Evolutionary conservation across 92 coral and sea anemone species (phyloP), one percentile per base, ranked within the genome.

Genomic region (Chrysogorgia sp.): DNA sequence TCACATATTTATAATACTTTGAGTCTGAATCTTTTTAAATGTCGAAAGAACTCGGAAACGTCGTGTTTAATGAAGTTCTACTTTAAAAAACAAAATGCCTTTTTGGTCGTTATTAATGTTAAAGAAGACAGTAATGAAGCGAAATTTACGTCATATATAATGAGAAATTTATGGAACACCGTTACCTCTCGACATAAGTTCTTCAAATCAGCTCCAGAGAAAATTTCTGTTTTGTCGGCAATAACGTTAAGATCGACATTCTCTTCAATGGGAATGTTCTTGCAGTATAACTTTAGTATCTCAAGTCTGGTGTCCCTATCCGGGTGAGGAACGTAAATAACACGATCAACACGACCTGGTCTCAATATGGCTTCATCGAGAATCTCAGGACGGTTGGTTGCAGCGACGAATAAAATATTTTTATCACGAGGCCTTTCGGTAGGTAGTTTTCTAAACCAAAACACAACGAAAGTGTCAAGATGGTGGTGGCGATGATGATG

Each of bases 151-250:
- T 1, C 23, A 29, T 22, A 37, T n/a, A n/a, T n/a, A n/a, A n/a
- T n/a, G n/a, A n/a, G n/a, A n/a, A 67, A 40, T 35, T 67, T 7
- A 6, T 17, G 56, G 7, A 47, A 76, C 0, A 0, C 1, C 41
- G 90, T 80, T 63, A 91, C 98, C 98, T 94, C 98, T 67, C 98
- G 62, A 60, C 96, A 94, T 33, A 94, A 86, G 72, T 96, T 96
- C 67, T 96, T 93, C 47, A 96, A 66, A 49, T 96, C 99, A 7
- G 99, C 99, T 2, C 99, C 99, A 25, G 99, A 89, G 81, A 84
- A 96, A 79, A 89, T 40, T 53, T 91, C 96, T 14, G 97, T 89
- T 25, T 71, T 80, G 23, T 87, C 90, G n/a, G 92, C 96, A 67
- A 89, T 48, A 52, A 63, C 76, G 21, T 77, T 72, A 12, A 89